Evolutionary conservation across 2,113 vertebrate species (phyloP).

Genomic region (Cavia porcellus): DNA sequence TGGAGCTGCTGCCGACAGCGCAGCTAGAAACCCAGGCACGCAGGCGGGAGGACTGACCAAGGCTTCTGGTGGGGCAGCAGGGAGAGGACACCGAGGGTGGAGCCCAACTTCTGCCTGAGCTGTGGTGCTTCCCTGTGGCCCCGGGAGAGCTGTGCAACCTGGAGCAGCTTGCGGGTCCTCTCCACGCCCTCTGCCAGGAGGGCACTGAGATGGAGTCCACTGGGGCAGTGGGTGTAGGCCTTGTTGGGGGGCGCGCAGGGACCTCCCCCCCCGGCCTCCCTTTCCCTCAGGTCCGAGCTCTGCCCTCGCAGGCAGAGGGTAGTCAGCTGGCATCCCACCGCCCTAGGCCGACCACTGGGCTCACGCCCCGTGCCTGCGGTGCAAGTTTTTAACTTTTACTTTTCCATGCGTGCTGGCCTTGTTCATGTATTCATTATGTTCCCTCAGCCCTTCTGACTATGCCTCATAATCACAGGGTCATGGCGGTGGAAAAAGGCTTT

Average conservation of each 20-base stretch:
- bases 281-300: neutral
- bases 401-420: rapidly evolving
- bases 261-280: too few species aligned
- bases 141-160: neutral
- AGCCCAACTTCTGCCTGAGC: neutral
- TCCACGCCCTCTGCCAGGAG: neutral
- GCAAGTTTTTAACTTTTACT: neutral
- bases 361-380: neutral
- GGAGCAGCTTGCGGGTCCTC: neutral
- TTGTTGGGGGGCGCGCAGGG: too few species aligned
- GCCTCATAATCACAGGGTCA: neutral
- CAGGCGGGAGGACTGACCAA: neutral
- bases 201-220: neutral
- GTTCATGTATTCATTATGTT: too few species aligned
- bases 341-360: too few species aligned
- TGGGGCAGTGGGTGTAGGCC: too few species aligned
- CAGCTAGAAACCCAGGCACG: neutral
- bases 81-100: neutral
- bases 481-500: neutral
- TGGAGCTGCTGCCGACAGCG: neutral
- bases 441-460: neutral
- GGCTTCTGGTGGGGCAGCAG: neutral
- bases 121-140: neutral
- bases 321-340: rapidly evolving
- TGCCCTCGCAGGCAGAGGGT: neutral